These are phyloP conservation scores for Scrobipalpa atriplicella DNA, from an alignment of 2,888 invertebrate species.

Conservation along the genomic window DNA sequence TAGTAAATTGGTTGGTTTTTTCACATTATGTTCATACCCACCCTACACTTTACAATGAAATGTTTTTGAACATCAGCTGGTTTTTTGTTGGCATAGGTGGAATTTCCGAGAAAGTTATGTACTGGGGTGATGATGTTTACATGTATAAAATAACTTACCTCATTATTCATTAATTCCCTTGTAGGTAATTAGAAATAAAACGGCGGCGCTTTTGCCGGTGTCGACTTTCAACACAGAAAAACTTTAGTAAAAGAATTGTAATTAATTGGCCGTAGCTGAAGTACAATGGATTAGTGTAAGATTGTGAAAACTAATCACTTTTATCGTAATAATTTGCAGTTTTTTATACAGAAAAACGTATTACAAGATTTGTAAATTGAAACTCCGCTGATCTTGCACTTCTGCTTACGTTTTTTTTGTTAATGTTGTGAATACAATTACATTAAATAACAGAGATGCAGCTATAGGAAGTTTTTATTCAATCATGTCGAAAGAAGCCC, in stretches of 20 bases:
- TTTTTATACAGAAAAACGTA: slow-evolving; percentile 1
- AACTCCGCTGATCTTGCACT: slow-evolving; percentile 26
- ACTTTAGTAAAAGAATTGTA: neutral
- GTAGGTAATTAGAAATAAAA: slow-evolving; percentile 23
- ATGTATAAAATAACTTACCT: slow-evolving; percentile 19
- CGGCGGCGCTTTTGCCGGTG: slow-evolving; percentile 14
- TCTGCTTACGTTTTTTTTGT: slow-evolving; percentile 10
- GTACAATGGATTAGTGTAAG: neutral
- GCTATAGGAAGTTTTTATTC: neutral
- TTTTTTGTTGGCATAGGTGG: no score
- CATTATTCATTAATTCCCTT: slow-evolving; percentile 14
- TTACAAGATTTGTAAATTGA: slow-evolving; percentile 14
- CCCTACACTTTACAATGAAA: no score
- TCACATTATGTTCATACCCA: no score
- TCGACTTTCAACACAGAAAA: slow-evolving; percentile 20
- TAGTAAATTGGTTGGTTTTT: no score
- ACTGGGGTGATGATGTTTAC: neutral
- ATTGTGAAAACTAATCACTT: neutral
- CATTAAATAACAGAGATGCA: neutral
- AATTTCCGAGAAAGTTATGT: neutral
- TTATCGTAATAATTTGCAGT: neutral
- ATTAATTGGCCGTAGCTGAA: neutral
- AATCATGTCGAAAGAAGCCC: neutral
- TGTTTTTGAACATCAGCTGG: no score
- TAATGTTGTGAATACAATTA: neutral